A percentile compares a stretch with the other conserved stretches of the same genome.
phyloP scores from a whole-genome alignment of 2,888 invertebrate species.

The Enchytraeus crypticus region DNA sequence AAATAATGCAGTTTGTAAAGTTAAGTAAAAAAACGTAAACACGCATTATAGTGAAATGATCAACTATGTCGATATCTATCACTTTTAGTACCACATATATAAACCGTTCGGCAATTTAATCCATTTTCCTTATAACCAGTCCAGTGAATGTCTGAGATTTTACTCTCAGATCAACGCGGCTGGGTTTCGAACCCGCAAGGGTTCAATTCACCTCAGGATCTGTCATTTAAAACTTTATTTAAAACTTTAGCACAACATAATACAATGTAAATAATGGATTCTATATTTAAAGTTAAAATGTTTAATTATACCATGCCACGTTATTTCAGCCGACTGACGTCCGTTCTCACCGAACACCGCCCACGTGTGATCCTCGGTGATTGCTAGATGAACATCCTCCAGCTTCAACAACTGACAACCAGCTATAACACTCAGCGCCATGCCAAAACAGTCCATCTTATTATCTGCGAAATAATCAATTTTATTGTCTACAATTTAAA shows the following conservation, averaged over 20 bases:
- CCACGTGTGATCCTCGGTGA: conserved; percentile 96
- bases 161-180: too few relatives aligned
- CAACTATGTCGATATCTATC: too few relatives aligned
- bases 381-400: conserved; percentile 79
- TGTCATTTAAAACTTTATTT: not conserved
- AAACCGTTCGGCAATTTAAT: too few relatives aligned
- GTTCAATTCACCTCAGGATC: too few relatives aligned
- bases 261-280: not conserved
- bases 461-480: conserved; percentile 55
- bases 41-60: too few relatives aligned
- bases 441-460: conserved; percentile 90
- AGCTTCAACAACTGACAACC: conserved; percentile 84
- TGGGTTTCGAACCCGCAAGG: too few relatives aligned
- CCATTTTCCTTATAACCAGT: too few relatives aligned
- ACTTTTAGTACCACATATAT: too few relatives aligned
- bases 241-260: not conserved
- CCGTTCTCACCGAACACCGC: conserved; percentile 80
- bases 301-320: conserved; percentile 63
- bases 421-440: conserved; percentile 89
- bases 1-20: not conserved
- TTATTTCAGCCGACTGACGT: conserved; percentile 72
- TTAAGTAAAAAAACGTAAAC: not conserved
- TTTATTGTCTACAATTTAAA: not conserved
- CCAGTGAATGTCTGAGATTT: too few relatives aligned
- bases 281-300: too few relatives aligned